Percentiles rank a stretch among this genome's conserved stretches.
Conservation (phyloP, 2,113 vertebrate genomes). For the Rhodinocichla rosea region DNA sequence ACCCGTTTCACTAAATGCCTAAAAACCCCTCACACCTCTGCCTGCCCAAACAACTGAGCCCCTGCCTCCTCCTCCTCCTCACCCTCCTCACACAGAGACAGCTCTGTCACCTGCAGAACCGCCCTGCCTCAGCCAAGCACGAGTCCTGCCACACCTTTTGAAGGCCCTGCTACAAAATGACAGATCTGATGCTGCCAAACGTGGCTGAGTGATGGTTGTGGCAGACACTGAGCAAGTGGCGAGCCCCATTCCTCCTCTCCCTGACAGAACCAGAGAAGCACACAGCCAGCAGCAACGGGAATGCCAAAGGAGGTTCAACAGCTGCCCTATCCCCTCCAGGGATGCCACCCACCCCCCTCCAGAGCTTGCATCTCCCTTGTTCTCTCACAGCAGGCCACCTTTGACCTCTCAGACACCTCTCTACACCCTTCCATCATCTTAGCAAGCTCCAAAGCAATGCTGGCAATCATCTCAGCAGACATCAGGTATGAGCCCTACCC, state of each 20-base stretch:
- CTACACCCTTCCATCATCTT: not conserved
- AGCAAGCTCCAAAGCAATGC: not conserved
- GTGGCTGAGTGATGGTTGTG: not conserved
- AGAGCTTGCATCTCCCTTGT: not conserved
- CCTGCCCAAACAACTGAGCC: not conserved
- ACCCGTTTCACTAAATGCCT: not conserved
- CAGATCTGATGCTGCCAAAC: not conserved
- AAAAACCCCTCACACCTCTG: not conserved
- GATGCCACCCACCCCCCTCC: not conserved
- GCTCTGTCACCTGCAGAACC: not conserved
- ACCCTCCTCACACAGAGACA: not conserved
- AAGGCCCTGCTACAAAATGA: accelerated
- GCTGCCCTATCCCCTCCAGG: not conserved
- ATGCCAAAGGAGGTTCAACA: not conserved
- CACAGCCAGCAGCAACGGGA: not conserved
- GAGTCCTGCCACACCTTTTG: not conserved
- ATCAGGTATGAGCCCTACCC: not conserved
- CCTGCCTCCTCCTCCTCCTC: too few relatives aligned
- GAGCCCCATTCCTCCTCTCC: not conserved
- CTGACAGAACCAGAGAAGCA: not conserved
- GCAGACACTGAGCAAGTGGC: not conserved
- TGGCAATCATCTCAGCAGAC: not conserved
- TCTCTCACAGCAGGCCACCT: accelerated
- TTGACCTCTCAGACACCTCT: not conserved
- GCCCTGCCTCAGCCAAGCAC: not conserved